A percentile compares a stretch with the other conserved stretches of the same genome.
phyloP scores from a whole-genome alignment of 2,797 vertebrate genomes.

The Pogonophryne albipinna region DNA sequence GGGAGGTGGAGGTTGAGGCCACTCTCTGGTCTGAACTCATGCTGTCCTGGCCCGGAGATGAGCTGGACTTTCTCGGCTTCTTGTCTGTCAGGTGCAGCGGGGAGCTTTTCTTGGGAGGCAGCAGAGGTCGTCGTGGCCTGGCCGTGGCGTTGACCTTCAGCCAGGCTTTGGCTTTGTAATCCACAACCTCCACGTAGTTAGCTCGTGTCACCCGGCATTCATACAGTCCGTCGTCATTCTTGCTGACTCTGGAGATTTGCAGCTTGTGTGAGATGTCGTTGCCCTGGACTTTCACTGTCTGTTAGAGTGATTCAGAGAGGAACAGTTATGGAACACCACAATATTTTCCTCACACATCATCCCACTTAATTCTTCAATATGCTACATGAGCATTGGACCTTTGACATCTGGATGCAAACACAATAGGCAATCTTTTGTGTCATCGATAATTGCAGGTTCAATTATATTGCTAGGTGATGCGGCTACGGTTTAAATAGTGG shows the following conservation, averaged over 20 bases:
- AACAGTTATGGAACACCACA: constrained; percentile 5
- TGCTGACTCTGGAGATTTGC: constrained; percentile 94
- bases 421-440: neutral
- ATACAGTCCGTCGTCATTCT: constrained; percentile 94
- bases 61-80: constrained; percentile 91
- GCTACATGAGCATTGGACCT: too few species aligned
- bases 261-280: constrained; percentile 98
- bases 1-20: constrained; percentile 89
- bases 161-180: constrained; percentile 95
- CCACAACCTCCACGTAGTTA: constrained; percentile 93
- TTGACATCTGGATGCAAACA: neutral
- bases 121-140: constrained; percentile 87
- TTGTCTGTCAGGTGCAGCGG: constrained; percentile 94
- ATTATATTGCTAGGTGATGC: neutral
- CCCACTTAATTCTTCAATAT: neutral
- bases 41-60: constrained; percentile 84
- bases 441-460: neutral
- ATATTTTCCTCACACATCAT: neutral
- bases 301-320: constrained; percentile 66
- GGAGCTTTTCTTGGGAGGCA: constrained; percentile 89
- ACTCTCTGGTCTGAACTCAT: constrained; percentile 88
- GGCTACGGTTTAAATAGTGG: neutral
- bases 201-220: constrained; percentile 95
- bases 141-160: constrained; percentile 91
- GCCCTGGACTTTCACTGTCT: constrained; percentile 98